Evolutionary conservation across 2,797 vertebrate species (phyloP).

Genomic region (Eleutherodactylus coqui): DNA sequence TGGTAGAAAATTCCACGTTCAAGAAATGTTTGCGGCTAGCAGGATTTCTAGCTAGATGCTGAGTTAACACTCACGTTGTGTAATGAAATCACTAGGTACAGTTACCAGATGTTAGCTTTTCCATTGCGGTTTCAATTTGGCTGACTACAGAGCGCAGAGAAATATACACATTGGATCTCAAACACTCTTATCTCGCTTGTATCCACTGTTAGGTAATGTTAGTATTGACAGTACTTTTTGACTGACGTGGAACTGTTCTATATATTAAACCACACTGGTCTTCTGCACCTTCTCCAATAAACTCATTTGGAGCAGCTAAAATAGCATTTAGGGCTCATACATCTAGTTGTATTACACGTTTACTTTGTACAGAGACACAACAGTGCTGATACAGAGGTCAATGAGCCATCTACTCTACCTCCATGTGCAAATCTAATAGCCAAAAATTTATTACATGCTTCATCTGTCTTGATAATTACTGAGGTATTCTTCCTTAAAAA

Average conservation of each 20-base stretch:
- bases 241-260: neutral
- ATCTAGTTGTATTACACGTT: too few species aligned
- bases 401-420: too few species aligned
- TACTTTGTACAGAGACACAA: too few species aligned
- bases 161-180: neutral
- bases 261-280: neutral
- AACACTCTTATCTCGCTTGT: neutral
- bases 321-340: too few species aligned
- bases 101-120: constrained; percentile 3
- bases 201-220: neutral
- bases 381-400: too few species aligned
- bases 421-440: too few species aligned
- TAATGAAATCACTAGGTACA: neutral
- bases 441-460: too few species aligned
- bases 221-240: neutral
- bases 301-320: too few species aligned
- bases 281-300: too few species aligned
- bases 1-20: neutral
- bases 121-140: neutral
- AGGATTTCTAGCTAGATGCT: neutral
- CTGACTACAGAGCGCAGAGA: neutral
- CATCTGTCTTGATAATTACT: too few species aligned
- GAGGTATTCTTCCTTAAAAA: too few species aligned
- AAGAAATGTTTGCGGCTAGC: neutral
- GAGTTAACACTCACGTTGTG: neutral